Evolutionary conservation across 1,140 invertebrate genomes (phyloP).

Genomic region (Brachystomella parvula): DNA sequence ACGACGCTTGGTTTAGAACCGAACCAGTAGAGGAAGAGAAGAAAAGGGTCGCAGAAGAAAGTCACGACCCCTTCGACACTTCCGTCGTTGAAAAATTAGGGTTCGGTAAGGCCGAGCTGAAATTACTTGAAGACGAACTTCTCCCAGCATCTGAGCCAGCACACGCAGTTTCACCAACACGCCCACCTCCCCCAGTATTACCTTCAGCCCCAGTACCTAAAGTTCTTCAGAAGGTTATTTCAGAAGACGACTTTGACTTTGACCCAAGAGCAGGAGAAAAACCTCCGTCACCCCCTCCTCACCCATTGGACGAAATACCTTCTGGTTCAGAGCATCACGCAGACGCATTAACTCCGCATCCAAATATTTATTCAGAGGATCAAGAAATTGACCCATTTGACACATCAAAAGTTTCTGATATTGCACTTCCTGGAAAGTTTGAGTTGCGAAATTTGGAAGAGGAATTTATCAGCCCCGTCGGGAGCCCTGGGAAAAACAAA

Average conservation of each 20-base stretch:
- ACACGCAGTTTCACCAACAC: constrained; percentile 19
- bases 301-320: constrained; percentile 24
- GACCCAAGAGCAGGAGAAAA: constrained; percentile 54
- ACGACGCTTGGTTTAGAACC: constrained; percentile 31
- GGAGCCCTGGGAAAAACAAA: neutral
- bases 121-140: constrained; percentile 67
- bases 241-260: constrained; percentile 56
- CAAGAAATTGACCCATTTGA: constrained; percentile 68
- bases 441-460: constrained; percentile 65
- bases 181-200: neutral
- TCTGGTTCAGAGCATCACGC: neutral
- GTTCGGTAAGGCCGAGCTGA: constrained; percentile 66
- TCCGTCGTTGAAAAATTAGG: constrained; percentile 61
- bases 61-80: constrained; percentile 71
- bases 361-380: constrained; percentile 40
- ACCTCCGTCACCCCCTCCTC: constrained; percentile 24
- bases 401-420: constrained; percentile 61
- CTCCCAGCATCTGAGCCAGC: constrained; percentile 45
- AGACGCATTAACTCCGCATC: constrained; percentile 61
- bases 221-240: constrained; percentile 41
- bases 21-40: neutral
- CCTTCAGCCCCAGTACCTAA: constrained; percentile 7
- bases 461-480: constrained; percentile 47
- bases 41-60: constrained; percentile 40
- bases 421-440: constrained; percentile 59